phyloP scores from a whole-genome alignment of 2,113 vertebrate species.

The Synchiropus splendidus region DNA sequence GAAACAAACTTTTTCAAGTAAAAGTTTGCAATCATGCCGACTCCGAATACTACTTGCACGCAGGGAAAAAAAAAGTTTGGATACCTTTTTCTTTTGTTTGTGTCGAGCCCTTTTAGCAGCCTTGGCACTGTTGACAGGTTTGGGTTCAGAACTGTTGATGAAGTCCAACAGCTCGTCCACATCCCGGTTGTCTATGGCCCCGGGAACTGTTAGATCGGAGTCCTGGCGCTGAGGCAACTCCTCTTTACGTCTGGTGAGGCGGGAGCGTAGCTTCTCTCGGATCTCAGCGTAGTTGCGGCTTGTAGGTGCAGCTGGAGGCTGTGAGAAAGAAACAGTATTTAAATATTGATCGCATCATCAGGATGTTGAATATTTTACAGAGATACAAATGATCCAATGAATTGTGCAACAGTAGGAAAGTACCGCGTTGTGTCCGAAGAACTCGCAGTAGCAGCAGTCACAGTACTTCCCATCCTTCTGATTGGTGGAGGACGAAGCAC shows the following conservation, averaged over 20 bases:
- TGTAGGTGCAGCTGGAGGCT: slow-evolving; percentile 94
- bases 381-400: not conserved
- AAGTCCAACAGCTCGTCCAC: slow-evolving; percentile 94
- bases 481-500: slow-evolving; percentile 92
- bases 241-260: slow-evolving; percentile 92
- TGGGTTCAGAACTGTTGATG: slow-evolving; percentile 94
- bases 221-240: slow-evolving; percentile 86
- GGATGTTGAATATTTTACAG: not conserved
- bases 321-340: slow-evolving; percentile 13
- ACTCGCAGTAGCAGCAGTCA: slow-evolving; percentile 99
- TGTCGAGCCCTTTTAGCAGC: slow-evolving; percentile 94
- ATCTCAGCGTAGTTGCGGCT: slow-evolving; percentile 98
- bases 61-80: slow-evolving; percentile 3
- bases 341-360: not conserved
- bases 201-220: slow-evolving; percentile 71
- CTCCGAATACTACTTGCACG: too few relatives aligned
- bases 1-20: too few relatives aligned
- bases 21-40: too few relatives aligned
- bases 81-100: slow-evolving; percentile 98
- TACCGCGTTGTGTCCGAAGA: slow-evolving; percentile 99
- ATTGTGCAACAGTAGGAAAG: slow-evolving; percentile 21
- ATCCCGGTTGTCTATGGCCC: slow-evolving; percentile 81
- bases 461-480: slow-evolving; percentile 98
- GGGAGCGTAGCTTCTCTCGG: slow-evolving; percentile 90
- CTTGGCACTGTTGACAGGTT: slow-evolving; percentile 93